Conservation (phyloP, 2,888 invertebrate species). For the Epinotia nisella region DNA sequence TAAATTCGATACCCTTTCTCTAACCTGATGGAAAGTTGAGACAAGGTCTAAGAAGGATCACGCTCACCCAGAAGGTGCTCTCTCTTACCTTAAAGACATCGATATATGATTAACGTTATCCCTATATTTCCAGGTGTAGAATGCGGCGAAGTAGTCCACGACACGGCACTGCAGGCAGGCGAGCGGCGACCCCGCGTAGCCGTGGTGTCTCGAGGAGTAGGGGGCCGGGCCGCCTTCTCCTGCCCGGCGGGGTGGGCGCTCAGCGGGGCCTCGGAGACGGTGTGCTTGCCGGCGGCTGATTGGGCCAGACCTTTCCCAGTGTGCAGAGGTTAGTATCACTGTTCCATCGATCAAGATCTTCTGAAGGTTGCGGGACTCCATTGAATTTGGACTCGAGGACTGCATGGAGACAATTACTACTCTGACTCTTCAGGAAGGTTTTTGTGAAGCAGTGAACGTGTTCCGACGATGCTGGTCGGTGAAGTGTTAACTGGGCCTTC, state of each 20-base stretch:
- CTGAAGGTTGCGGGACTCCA: no score
- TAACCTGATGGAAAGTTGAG: no score
- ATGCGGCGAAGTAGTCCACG: conserved; percentile 89
- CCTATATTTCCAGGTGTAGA: conserved; percentile 86
- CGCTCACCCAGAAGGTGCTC: no score
- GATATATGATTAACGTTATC: background rate
- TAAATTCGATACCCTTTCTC: no score
- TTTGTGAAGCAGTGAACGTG: no score
- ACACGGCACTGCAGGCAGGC: conserved; percentile 70
- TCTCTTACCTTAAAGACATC: no score
- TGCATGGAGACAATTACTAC: background rate
- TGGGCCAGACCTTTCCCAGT: conserved; percentile 92
- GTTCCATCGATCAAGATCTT: no score
- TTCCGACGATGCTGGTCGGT: no score
- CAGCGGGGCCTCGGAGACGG: conserved; percentile 89
- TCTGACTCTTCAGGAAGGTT: background rate
- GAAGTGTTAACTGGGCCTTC: no score
- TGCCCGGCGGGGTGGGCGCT: conserved; percentile 91
- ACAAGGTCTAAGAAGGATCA: no score
- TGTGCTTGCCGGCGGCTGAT: conserved; percentile 90
- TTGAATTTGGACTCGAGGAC: no score
- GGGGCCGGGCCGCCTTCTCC: conserved; percentile 91
- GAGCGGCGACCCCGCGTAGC: conserved; percentile 88
- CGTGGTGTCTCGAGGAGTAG: conserved; percentile 91
- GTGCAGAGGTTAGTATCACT: conserved; percentile 86